Evolutionary conservation across 2,888 invertebrate genomes (phyloP).

Genomic region (Orchestes rusci): DNA sequence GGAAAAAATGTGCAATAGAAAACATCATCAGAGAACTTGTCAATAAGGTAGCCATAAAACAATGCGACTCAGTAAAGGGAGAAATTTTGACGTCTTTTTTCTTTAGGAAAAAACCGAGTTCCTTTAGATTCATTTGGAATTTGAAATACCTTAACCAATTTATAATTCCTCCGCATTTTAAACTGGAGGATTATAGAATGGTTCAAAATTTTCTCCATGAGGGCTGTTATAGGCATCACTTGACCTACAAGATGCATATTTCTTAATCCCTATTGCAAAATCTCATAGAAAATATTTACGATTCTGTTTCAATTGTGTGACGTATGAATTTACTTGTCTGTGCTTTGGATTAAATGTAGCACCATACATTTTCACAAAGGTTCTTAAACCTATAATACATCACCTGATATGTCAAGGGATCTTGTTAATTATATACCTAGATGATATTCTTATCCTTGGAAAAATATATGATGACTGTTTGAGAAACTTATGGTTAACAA

Average conservation of each 20-base stretch:
- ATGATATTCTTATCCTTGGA: background rate
- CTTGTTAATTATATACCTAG: background rate
- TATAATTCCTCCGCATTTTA: background rate
- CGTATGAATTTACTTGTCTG: background rate
- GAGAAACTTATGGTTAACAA: background rate
- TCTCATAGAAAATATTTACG: background rate
- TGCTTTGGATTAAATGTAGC: background rate
- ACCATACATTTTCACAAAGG: background rate
- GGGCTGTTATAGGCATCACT: background rate
- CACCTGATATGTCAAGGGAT: background rate
- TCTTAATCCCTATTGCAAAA: background rate
- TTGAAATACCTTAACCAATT: background rate
- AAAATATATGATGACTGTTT: background rate
- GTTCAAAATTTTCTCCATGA: background rate
- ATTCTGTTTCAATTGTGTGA: background rate
- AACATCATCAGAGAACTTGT: background rate
- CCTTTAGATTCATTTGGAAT: background rate
- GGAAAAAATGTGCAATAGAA: background rate
- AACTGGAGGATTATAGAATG: background rate
- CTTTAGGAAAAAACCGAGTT: background rate
- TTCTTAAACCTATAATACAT: background rate
- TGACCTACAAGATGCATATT: background rate
- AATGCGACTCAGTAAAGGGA: background rate
- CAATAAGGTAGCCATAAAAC: background rate
- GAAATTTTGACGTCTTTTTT: background rate